Conservation (phyloP, 2,113 vertebrate species). For the Dicrurus megarhynchus region DNA sequence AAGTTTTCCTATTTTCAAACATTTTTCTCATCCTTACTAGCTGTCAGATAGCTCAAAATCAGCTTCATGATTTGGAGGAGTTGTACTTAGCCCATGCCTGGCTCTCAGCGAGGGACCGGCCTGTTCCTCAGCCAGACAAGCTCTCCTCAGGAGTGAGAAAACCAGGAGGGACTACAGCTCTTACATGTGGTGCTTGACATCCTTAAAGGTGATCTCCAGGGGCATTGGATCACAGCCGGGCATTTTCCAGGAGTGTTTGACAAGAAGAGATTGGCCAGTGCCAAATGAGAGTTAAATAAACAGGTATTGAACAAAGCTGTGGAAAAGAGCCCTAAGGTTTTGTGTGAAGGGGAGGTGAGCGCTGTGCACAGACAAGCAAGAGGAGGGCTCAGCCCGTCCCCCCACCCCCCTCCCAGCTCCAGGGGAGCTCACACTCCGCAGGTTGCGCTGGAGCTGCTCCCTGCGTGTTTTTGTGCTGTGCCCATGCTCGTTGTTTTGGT, state of each 20-base stretch:
- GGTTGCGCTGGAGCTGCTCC: not conserved
- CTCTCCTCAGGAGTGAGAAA: not conserved
- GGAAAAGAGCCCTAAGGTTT: not conserved
- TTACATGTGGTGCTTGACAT: not conserved
- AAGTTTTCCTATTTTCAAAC: constrained; percentile 49
- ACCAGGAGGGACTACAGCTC: not conserved
- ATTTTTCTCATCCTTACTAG: constrained; percentile 5
- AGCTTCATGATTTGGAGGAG: constrained; percentile 8
- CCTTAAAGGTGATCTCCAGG: not conserved
- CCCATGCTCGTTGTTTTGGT: rapidly evolving
- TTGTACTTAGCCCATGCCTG: not conserved
- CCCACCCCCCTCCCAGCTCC: not conserved
- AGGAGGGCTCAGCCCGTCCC: not conserved
- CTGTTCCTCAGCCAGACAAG: not conserved
- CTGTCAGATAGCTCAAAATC: constrained; percentile 47
- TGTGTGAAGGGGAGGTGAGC: not conserved
- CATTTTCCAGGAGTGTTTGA: not conserved
- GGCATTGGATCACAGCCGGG: not conserved
- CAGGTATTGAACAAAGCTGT: not conserved
- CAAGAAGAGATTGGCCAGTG: not conserved
- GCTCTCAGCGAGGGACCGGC: not conserved
- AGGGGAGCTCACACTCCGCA: rapidly evolving
- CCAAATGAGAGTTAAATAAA: not conserved
- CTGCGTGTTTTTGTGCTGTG: not conserved
- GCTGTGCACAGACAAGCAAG: not conserved